These are phyloP conservation scores for Drosophila quinaria DNA, from an alignment of 2,888 invertebrate genomes.

Conservation along the genomic window DNA sequence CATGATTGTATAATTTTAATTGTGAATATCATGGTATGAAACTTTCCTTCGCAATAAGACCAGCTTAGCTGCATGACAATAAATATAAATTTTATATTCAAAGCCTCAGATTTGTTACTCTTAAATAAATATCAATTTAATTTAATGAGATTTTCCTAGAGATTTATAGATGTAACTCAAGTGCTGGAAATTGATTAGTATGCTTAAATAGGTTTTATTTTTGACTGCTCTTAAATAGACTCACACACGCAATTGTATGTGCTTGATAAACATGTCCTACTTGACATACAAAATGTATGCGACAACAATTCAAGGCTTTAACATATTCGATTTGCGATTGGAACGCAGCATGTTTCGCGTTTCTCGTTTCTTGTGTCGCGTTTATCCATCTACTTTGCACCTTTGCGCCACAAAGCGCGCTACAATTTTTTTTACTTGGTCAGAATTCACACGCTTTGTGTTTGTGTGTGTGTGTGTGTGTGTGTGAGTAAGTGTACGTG, in stretches of 20 bases:
- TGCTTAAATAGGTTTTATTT: conserved; percentile 55
- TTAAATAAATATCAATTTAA: conserved; percentile 47
- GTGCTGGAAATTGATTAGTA: conserved; percentile 68
- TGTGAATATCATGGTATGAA: neutral
- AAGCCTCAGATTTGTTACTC: conserved; percentile 5
- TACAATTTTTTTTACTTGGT: conserved; percentile 41
- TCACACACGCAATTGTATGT: conserved; percentile 19
- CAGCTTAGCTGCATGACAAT: conserved; percentile 10
- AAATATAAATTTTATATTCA: conserved; percentile 26
- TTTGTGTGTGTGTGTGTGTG: conserved; percentile 12
- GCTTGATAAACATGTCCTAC: conserved; percentile 49
- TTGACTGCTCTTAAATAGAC: conserved; percentile 13
- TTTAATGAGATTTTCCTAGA: conserved; percentile 37
- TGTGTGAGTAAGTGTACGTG: conserved; percentile 18
- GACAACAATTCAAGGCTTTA: conserved; percentile 35
- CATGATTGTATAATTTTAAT: neutral
- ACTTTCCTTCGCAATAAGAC: neutral
- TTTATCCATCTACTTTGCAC: conserved; percentile 76
- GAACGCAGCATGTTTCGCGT: conserved; percentile 57
- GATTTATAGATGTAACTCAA: conserved; percentile 69
- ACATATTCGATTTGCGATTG: conserved; percentile 48
- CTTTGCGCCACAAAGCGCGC: conserved; percentile 56
- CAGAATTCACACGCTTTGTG: conserved; percentile 33
- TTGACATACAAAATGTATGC: conserved; percentile 33
- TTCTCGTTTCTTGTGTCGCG: conserved; percentile 34